phyloP scores from a whole-genome alignment of 1,140 invertebrate genomes.

The Drosophila navojoa region DNA sequence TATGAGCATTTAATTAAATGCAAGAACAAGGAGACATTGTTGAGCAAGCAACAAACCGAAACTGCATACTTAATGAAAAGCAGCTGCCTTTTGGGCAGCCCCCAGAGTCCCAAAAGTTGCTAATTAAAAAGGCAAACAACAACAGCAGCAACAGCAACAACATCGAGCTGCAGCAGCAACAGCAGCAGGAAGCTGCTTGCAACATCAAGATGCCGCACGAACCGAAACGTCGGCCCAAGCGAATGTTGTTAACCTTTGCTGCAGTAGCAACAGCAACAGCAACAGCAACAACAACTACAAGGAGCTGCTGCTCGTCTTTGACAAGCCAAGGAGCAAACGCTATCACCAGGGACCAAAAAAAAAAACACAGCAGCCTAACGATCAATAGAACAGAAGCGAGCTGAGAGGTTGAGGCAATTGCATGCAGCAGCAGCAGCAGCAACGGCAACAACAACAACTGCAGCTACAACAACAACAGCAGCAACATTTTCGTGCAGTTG shows the following conservation, averaged over 20 bases:
- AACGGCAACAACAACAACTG: slow-evolving; percentile 17
- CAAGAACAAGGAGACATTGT: slow-evolving; percentile 68
- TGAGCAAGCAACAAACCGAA: slow-evolving; percentile 46
- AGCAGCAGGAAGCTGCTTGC: slow-evolving; percentile 55
- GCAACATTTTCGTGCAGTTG: slow-evolving; percentile 79
- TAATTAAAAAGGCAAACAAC: slow-evolving; percentile 80
- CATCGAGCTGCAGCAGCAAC: slow-evolving; percentile 20
- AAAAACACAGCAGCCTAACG: slow-evolving; percentile 66
- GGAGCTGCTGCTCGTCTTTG: slow-evolving; percentile 63
- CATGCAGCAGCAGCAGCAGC: slow-evolving; percentile 36
- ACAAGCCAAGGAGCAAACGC: slow-evolving; percentile 80
- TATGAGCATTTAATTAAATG: slow-evolving; percentile 82
- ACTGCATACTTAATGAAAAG: slow-evolving; percentile 76
- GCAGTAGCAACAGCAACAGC: slow-evolving; percentile 32
- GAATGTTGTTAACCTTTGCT: slow-evolving; percentile 78
- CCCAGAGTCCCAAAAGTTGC: slow-evolving; percentile 78
- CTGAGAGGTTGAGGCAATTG: slow-evolving; percentile 61
- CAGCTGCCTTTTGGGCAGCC: slow-evolving; percentile 60
- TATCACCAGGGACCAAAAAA: slow-evolving; percentile 77
- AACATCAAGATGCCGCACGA: slow-evolving; percentile 79
- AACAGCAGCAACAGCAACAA: slow-evolving; percentile 30
- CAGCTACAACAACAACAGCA: slow-evolving; percentile 50
- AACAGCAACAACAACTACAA: slow-evolving; percentile 43
- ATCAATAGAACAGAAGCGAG: slow-evolving; percentile 76
- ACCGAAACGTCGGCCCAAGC: slow-evolving; percentile 55